Percentiles rank a stretch among this genome's conserved stretches.
phyloP scores from a whole-genome alignment of 1,140 invertebrate genomes.

The Potamilus streckersoni region DNA sequence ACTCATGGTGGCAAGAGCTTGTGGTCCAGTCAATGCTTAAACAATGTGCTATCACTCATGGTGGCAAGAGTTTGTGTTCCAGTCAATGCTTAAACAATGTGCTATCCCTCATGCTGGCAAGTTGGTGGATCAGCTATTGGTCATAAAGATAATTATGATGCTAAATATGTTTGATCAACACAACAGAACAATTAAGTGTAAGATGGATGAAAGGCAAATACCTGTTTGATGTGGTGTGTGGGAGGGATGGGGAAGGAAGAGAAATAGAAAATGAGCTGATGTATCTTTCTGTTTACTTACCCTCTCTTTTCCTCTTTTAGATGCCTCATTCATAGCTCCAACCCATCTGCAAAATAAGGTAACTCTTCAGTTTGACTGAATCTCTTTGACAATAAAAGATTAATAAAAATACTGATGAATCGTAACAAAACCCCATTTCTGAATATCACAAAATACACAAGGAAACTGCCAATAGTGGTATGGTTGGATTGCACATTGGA shows the following conservation, averaged over 20 bases:
- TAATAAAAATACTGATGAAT: neutral
- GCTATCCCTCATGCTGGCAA: too few relatives aligned
- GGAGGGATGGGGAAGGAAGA: neutral
- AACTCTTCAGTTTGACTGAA: too few relatives aligned
- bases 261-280: neutral
- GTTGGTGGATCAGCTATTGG: neutral
- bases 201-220: neutral
- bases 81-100: neutral
- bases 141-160: neutral
- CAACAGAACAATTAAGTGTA: neutral
- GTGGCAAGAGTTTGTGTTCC: neutral
- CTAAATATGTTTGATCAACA: neutral
- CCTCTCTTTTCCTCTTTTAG: slow-evolving; percentile 53
- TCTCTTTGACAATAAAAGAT: neutral
- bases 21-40: neutral
- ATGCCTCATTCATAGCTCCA: slow-evolving; percentile 74
- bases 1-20: too few relatives aligned
- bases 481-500: neutral
- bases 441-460: slow-evolving; percentile 1
- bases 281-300: slow-evolving; percentile 30
- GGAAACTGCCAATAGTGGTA: neutral
- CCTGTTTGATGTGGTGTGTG: neutral
- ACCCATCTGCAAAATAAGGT: slow-evolving; percentile 57
- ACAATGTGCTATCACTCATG: too few relatives aligned
- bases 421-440: neutral